These are phyloP conservation scores for Arothron firmamentum DNA, from an alignment of 2,113 vertebrate species.

Conservation along the genomic window DNA sequence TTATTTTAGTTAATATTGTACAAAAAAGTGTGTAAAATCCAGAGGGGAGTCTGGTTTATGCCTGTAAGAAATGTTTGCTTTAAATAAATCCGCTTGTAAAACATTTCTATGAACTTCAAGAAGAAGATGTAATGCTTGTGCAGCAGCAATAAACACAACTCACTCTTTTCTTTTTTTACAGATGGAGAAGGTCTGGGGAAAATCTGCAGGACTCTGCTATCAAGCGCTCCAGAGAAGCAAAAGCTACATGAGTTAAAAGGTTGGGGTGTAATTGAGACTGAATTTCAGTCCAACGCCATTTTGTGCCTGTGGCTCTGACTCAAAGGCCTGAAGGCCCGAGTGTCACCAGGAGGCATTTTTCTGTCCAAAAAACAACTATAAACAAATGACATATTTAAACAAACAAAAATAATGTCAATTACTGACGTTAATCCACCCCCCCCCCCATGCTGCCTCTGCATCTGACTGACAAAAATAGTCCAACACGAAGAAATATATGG, in stretches of 20 bases:
- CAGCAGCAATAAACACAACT: conserved; percentile 3
- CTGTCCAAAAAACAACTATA: not conserved
- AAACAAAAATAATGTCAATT: too few species aligned
- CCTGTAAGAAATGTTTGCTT: conserved; percentile 17
- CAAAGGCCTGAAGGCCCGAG: conserved; percentile 5
- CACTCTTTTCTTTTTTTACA: not conserved
- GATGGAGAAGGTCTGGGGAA: not conserved
- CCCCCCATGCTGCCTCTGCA: too few species aligned
- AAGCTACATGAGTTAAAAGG: not conserved
- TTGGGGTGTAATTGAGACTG: conserved; percentile 18
- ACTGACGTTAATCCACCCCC: too few species aligned
- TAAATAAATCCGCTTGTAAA: conserved; percentile 25
- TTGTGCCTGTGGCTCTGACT: conserved; percentile 34
- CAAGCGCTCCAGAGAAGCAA: not conserved
- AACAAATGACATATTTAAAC: too few species aligned
- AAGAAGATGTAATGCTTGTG: not conserved
- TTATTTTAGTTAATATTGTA: not conserved
- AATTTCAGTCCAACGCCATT: conserved; percentile 51
- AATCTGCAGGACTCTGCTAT: not conserved
- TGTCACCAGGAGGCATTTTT: not conserved
- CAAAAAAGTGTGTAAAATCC: conserved; percentile 1
- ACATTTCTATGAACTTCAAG: not conserved
- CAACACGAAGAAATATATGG: too few species aligned
- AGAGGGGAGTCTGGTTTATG: not conserved
- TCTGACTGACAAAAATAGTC: too few species aligned